Base-by-base conservation (phyloP, 2,797 vertebrate genomes). In the Darevskia mixta region DNA sequence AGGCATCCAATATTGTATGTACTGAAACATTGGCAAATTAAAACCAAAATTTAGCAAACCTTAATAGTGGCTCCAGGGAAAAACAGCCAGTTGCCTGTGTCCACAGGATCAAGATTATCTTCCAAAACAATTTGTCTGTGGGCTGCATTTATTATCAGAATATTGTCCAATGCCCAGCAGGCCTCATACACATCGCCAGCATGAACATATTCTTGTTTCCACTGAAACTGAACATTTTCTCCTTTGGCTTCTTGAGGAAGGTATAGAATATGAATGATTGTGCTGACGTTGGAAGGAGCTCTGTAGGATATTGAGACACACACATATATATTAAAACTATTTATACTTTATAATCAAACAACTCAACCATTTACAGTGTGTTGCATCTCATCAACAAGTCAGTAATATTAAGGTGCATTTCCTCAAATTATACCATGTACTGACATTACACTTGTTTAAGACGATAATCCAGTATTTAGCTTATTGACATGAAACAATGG, bases 51-150 rank as follows among this genome's bases (percentile, higher is more conserved):
- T 69, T 89, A 93, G 92, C 96, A 91, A 94, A 99, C 99, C 98
- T 99, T 99, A 84, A 99, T 96, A 1, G 98, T 99, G 82, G 99
- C 99, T 90, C 99, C 99, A 38, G 99, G 99, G 92, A 99, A 99
- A 96, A 99, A 99, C 89, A 99, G 98, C 99, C 99, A 99, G 97
- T 99, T 99, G 94, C 98, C 98, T 0, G 99, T 99, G 96, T 99
- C 98, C 79, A 98, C 97, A 79, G 99, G 99, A 96, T 99, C 99
- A 61, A 99, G 95, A 93, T 95, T 98, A 88, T 99, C 99, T 97
- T 99, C 98, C 96, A 99, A 95, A n/a, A 99, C 94, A 13, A 98
- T 96, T 90, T 97, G 97, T 93, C 95, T 98, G 93, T 99, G 98
- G 83, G 98, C 99, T 49, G 98, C 97, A 91, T 99, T 99, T 94